Evolutionary conservation across 2,888 invertebrate species (phyloP).

Genomic region (Eupithecia insigniata): DNA sequence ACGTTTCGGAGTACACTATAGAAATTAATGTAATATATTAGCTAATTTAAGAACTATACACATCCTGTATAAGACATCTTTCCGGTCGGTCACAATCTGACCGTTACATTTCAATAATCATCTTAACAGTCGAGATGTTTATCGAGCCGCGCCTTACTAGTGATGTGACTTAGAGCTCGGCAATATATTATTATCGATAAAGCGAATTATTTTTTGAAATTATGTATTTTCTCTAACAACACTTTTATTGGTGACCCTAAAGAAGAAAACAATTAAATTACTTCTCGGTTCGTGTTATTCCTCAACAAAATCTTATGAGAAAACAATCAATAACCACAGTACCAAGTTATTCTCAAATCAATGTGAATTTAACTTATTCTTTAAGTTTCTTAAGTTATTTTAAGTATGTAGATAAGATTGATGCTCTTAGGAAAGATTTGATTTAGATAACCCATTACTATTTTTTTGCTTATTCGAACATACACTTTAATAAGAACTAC

Average conservation of each 20-base stretch:
- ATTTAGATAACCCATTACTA: too few relatives aligned
- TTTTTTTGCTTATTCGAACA: background rate
- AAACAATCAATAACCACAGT: too few relatives aligned
- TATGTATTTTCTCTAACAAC: background rate
- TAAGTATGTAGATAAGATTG: too few relatives aligned
- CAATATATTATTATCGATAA: background rate
- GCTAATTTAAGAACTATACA: background rate
- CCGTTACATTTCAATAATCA: constrained; percentile 85
- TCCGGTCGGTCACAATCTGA: constrained; percentile 83
- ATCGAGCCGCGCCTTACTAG: constrained; percentile 78
- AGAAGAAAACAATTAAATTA: too few relatives aligned
- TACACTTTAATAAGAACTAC: too few relatives aligned
- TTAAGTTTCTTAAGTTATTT: too few relatives aligned
- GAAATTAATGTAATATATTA: background rate
- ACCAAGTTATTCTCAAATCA: background rate
- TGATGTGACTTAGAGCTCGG: constrained; percentile 46
- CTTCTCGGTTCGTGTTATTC: too few relatives aligned
- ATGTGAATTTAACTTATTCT: too few relatives aligned
- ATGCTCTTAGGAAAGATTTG: background rate
- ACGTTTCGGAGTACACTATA: background rate
- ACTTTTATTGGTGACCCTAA: too few relatives aligned
- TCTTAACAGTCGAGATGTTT: constrained; percentile 81
- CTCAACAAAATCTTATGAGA: too few relatives aligned
- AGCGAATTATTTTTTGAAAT: background rate
- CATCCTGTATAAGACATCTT: constrained; percentile 66